phyloP scores from a whole-genome alignment of 2,888 invertebrate species.

The Troglohyphantes excavatus region DNA sequence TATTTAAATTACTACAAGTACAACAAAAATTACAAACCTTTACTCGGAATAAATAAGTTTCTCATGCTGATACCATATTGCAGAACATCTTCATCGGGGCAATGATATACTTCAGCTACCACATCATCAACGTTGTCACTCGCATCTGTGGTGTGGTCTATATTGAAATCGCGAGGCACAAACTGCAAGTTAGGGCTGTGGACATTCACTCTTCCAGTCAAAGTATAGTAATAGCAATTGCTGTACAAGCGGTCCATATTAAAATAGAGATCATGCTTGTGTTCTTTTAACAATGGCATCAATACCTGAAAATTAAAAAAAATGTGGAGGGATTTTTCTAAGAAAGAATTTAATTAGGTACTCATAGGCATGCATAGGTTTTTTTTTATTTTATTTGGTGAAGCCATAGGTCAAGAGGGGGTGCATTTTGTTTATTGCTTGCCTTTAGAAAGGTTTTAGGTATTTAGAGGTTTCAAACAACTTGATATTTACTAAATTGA shows the following conservation, averaged over 20 bases:
- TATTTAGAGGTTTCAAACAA: no score
- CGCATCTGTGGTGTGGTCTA: conserved; percentile 1
- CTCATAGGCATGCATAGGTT: no score
- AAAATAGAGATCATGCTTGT: conserved; percentile 79
- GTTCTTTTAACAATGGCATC: conserved; percentile 82
- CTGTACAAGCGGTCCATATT: conserved; percentile 81
- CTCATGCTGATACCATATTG: conserved; percentile 82
- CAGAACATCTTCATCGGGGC: conserved; percentile 34
- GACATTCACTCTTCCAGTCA: conserved; percentile 92
- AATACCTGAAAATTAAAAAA: conserved; percentile 81
- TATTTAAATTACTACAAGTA: no score
- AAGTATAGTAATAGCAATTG: conserved; percentile 82
- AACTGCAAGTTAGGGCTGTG: conserved; percentile 96
- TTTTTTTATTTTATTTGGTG: no score
- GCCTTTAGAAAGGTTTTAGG: no score
- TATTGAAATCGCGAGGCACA: conserved; percentile 91
- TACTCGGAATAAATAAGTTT: conserved; percentile 82
- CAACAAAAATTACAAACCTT: conserved; percentile 81
- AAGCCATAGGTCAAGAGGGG: no score
- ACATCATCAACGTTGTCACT: neutral
- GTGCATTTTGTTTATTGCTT: no score
- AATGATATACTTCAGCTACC: conserved; percentile 13
- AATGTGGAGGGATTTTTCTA: neutral
- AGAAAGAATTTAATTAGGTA: no score
- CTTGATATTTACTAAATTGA: no score